phyloP scores from a whole-genome alignment of 37 sponge, comb jelly and placozoan genomes.

The Diacarnus erythraeanus region DNA sequence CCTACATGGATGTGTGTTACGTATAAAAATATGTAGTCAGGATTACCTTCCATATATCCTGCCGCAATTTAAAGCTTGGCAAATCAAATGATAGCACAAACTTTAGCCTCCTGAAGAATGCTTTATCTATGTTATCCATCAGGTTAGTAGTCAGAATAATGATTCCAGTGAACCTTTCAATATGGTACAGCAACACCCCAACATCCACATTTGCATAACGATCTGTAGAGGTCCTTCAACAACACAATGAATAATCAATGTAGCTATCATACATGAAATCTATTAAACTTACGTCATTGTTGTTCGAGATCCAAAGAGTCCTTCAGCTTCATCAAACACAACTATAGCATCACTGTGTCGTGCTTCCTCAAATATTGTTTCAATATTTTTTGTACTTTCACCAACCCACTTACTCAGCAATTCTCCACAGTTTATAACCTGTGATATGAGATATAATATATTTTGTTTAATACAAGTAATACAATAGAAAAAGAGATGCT shows the following conservation, averaged over 20 bases:
- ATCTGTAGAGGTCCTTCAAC: constrained; percentile 64
- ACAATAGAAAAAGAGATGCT: no score
- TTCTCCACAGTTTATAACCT: constrained; percentile 90
- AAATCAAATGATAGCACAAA: constrained; percentile 72
- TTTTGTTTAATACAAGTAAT: no score
- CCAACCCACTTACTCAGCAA: constrained; percentile 91
- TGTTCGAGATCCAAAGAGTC: constrained; percentile 79
- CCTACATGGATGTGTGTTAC: no score
- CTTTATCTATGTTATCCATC: constrained; percentile 87
- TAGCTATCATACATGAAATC: neutral
- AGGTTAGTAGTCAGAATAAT: constrained; percentile 87
- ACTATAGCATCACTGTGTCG: constrained; percentile 75
- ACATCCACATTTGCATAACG: constrained; percentile 86
- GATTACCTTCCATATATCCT: constrained; percentile 73
- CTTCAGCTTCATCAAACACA: constrained; percentile 88
- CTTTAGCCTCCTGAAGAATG: constrained; percentile 77
- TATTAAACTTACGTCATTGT: constrained; percentile 46
- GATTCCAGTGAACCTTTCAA: constrained; percentile 84
- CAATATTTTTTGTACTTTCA: constrained; percentile 88
- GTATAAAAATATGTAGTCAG: neutral
- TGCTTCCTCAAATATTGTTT: constrained; percentile 85
- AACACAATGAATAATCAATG: neutral
- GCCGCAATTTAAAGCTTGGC: constrained; percentile 46
- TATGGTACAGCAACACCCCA: constrained; percentile 85
- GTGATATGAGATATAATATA: no score